Evolutionary conservation across 64 coral and sea anemone genomes (phyloP).

Genomic region (Stichodactyla helianthus): DNA sequence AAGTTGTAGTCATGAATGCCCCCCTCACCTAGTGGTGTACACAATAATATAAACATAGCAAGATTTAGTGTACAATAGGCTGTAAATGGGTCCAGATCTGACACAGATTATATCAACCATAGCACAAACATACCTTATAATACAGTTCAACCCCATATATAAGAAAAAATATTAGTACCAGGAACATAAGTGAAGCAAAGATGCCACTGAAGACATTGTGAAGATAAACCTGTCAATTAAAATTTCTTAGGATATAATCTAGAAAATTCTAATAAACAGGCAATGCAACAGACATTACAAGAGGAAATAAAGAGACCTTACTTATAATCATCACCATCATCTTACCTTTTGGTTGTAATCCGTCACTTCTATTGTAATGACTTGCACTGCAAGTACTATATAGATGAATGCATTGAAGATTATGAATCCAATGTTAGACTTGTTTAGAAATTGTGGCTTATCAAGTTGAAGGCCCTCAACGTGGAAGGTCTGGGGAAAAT

Average conservation of each 20-base stretch:
- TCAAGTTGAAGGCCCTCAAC: conserved; percentile 74
- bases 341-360: conserved; percentile 70
- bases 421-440: conserved; percentile 73
- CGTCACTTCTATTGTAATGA: conserved; percentile 70
- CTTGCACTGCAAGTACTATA: conserved; percentile 51
- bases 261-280: not conserved
- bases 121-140: conserved; percentile 58
- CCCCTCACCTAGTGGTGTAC: conserved; percentile 52
- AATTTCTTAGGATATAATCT: not conserved
- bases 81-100: too few relatives aligned
- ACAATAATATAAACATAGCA: not conserved
- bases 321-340: not conserved
- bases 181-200: conserved; percentile 86
- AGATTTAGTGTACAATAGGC: not conserved
- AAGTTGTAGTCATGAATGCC: conserved; percentile 64
- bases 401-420: conserved; percentile 83
- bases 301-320: too few relatives aligned
- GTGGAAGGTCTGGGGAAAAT: conserved; percentile 79
- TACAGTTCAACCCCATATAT: conserved; percentile 94
- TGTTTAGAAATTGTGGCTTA: conserved; percentile 81
- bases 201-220: conserved; percentile 79
- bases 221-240: conserved; percentile 49
- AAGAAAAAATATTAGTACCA: conserved; percentile 79
- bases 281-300: too few relatives aligned
- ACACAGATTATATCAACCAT: too few relatives aligned